These are phyloP conservation scores for Laspeyria flexula DNA, from an alignment of 2,888 invertebrate species.

Conservation along the genomic window DNA sequence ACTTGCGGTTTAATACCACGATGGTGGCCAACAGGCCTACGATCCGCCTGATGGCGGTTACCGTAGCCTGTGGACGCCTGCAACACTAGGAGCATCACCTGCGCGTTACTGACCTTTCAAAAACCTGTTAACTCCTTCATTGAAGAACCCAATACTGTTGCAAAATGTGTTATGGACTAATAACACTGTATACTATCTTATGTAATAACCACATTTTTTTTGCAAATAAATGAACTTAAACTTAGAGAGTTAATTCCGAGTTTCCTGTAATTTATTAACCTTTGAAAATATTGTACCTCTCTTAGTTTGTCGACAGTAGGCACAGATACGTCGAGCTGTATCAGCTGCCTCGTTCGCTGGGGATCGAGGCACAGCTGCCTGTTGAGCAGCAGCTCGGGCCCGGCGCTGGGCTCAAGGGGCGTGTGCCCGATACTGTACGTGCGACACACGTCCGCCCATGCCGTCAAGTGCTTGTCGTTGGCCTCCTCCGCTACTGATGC, in stretches of 20 bases:
- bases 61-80: too few species aligned
- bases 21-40: too few species aligned
- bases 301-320: constrained; percentile 87
- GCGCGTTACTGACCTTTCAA: too few species aligned
- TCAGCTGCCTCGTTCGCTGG: constrained; percentile 87
- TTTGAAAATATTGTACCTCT: constrained; percentile 83
- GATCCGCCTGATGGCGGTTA: too few species aligned
- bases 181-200: too few species aligned
- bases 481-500: constrained; percentile 94
- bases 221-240: too few species aligned
- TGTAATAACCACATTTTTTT: too few species aligned
- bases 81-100: too few species aligned
- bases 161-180: too few species aligned
- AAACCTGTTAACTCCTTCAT: too few species aligned
- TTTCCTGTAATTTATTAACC: not conserved
- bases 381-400: constrained; percentile 92
- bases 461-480: constrained; percentile 96
- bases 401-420: constrained; percentile 95
- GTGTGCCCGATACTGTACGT: constrained; percentile 91
- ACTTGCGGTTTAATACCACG: too few species aligned
- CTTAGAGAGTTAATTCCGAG: not conserved
- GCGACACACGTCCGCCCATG: constrained; percentile 96
- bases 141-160: too few species aligned
- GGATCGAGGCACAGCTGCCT: constrained; percentile 92
- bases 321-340: constrained; percentile 86